Conservation (phyloP, 1,140 invertebrate genomes). For the Pemphigus obesinymphae region DNA sequence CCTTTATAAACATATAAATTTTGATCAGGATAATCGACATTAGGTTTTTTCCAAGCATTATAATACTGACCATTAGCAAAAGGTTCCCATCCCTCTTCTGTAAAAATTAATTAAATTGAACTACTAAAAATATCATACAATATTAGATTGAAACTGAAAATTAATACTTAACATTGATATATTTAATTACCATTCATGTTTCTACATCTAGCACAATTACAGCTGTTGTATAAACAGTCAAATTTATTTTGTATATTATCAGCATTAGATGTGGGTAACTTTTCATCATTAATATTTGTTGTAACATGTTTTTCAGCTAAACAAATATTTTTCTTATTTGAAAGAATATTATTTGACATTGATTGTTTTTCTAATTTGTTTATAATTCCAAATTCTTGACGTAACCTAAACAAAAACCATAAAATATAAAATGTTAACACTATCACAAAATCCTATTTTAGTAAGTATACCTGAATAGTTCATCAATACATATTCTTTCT, state of each 20-base stretch:
- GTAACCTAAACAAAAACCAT: neutral
- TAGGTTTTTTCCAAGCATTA: slow-evolving; percentile 72
- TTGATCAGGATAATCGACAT: slow-evolving; percentile 54
- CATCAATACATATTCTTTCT: slow-evolving; percentile 55
- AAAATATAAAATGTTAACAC: neutral
- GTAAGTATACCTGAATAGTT: slow-evolving; percentile 54
- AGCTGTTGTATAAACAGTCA: neutral
- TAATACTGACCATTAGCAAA: slow-evolving; percentile 75
- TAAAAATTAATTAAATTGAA: slow-evolving; percentile 18
- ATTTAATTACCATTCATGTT: slow-evolving; percentile 37
- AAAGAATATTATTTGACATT: neutral
- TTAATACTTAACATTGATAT: neutral
- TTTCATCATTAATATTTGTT: neutral
- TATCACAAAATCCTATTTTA: slow-evolving; percentile 22
- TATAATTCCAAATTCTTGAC: slow-evolving; percentile 41
- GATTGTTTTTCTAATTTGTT: slow-evolving; percentile 33
- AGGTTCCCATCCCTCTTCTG: slow-evolving; percentile 64
- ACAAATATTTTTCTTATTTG: neutral
- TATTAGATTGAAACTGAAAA: neutral
- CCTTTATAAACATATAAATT: slow-evolving; percentile 76
- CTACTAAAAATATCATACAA: neutral
- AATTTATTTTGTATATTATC: neutral
- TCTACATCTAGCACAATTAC: slow-evolving; percentile 37
- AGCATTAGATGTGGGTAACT: neutral
- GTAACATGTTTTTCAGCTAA: neutral